phyloP scores from a whole-genome alignment of 2,113 vertebrate genomes.

The Nesogale talazaci region DNA sequence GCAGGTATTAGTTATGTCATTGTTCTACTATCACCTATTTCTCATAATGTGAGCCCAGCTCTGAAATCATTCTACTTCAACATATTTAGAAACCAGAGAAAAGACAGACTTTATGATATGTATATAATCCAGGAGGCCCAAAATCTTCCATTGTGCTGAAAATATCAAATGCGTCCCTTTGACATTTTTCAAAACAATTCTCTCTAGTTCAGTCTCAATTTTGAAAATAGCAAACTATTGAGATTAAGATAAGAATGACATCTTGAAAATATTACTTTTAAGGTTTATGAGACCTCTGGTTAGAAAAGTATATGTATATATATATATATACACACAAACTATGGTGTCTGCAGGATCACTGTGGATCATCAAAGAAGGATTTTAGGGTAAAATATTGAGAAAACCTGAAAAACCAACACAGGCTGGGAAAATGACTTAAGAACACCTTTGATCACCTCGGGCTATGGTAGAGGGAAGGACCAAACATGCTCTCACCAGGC shows the following conservation, averaged over 20 bases:
- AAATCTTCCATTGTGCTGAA: slow-evolving; percentile 1
- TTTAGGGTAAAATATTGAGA: neutral
- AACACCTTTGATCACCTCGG: too few species aligned
- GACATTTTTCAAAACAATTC: neutral
- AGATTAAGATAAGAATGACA: neutral
- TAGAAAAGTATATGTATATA: neutral
- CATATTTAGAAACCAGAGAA: slow-evolving; percentile 30
- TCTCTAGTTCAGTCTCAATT: neutral
- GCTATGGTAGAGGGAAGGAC: too few species aligned
- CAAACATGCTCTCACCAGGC: too few species aligned
- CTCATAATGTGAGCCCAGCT: neutral
- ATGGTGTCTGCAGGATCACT: neutral
- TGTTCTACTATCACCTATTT: neutral
- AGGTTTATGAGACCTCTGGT: neutral
- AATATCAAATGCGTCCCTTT: slow-evolving; percentile 12
- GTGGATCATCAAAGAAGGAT: neutral
- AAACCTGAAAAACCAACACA: neutral
- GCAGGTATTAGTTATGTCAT: neutral
- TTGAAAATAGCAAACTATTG: slow-evolving; percentile 1
- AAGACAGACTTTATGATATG: neutral
- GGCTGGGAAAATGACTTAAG: neutral
- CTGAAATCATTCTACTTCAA: slow-evolving; percentile 35
- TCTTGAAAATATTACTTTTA: neutral
- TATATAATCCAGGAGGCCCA: neutral
- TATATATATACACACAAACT: too few species aligned